Evolutionary conservation across 2,888 invertebrate species (phyloP).

Genomic region (Tetanocera ferruginea): DNA sequence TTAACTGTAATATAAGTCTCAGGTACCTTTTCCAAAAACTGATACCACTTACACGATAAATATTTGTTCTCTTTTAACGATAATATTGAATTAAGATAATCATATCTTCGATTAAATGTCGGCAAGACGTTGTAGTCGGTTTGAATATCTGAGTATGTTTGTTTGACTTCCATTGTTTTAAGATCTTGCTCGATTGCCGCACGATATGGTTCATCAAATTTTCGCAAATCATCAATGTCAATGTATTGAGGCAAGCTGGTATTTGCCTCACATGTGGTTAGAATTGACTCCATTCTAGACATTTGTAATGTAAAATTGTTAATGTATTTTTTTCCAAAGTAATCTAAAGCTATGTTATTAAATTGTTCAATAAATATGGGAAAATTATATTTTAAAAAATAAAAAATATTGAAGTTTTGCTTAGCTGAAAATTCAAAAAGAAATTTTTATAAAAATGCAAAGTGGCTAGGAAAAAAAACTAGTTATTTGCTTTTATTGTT

Average conservation of each 20-base stretch:
- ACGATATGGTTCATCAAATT: slow-evolving; percentile 22
- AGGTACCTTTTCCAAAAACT: slow-evolving; percentile 47
- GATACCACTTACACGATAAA: slow-evolving; percentile 47
- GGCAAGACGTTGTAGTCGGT: slow-evolving; percentile 55
- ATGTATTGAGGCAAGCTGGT: slow-evolving; percentile 44
- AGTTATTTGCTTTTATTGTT: too few species aligned
- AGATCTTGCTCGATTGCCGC: not conserved
- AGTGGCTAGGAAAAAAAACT: too few species aligned
- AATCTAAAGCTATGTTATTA: not conserved
- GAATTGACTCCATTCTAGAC: slow-evolving; percentile 3
- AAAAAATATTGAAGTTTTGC: not conserved
- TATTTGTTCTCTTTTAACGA: slow-evolving; percentile 49
- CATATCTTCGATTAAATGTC: slow-evolving; percentile 52
- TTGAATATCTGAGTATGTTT: slow-evolving; percentile 28
- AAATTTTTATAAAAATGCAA: not conserved
- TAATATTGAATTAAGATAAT: slow-evolving; percentile 51
- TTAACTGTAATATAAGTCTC: slow-evolving; percentile 43
- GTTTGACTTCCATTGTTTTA: slow-evolving; percentile 23
- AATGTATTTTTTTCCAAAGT: not conserved
- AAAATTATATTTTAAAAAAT: not conserved
- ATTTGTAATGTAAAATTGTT: not conserved
- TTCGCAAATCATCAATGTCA: slow-evolving; percentile 33
- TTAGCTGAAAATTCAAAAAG: not conserved
- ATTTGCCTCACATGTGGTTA: slow-evolving; percentile 47
- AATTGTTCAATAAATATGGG: not conserved